Conservation (phyloP, 2,888 invertebrate genomes). For the Tillus elongatus region DNA sequence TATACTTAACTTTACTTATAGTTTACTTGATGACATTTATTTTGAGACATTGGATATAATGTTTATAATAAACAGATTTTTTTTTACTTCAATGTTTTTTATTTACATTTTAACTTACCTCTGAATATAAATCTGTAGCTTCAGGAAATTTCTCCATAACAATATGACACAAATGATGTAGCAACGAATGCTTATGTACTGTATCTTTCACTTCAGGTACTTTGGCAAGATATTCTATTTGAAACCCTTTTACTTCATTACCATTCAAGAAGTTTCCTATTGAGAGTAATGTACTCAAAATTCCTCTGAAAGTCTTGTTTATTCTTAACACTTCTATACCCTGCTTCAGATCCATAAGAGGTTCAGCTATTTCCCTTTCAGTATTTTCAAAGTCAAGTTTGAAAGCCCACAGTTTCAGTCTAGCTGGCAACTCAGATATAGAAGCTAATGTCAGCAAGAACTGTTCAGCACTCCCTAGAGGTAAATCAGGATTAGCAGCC, state of each 20-base stretch:
- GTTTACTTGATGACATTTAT: too few species aligned
- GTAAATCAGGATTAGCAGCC: slow-evolving; percentile 80
- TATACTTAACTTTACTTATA: too few species aligned
- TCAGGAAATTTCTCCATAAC: slow-evolving; percentile 95
- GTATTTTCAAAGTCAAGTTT: slow-evolving; percentile 96
- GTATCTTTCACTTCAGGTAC: slow-evolving; percentile 98
- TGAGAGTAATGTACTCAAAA: slow-evolving; percentile 85
- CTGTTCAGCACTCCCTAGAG: slow-evolving; percentile 93
- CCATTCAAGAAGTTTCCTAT: slow-evolving; percentile 94
- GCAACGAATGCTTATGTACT: slow-evolving; percentile 94
- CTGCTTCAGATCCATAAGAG: slow-evolving; percentile 95
- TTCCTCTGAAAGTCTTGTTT: slow-evolving; percentile 91
- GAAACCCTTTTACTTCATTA: slow-evolving; percentile 87
- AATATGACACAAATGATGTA: slow-evolving; percentile 95
- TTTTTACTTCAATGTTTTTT: too few species aligned
- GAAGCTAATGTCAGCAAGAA: slow-evolving; percentile 94
- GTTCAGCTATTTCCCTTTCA: slow-evolving; percentile 97
- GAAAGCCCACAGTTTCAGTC: slow-evolving; percentile 96
- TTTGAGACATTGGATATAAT: too few species aligned
- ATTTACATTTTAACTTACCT: slow-evolving; percentile 51
- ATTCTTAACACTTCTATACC: slow-evolving; percentile 85
- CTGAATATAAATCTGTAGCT: slow-evolving; percentile 93
- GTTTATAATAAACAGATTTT: too few species aligned
- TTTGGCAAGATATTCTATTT: slow-evolving; percentile 93
- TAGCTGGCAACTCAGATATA: slow-evolving; percentile 87